These are phyloP conservation scores for Drosophila nikananu DNA, from an alignment of 1,140 invertebrate species.

Conservation along the genomic window DNA sequence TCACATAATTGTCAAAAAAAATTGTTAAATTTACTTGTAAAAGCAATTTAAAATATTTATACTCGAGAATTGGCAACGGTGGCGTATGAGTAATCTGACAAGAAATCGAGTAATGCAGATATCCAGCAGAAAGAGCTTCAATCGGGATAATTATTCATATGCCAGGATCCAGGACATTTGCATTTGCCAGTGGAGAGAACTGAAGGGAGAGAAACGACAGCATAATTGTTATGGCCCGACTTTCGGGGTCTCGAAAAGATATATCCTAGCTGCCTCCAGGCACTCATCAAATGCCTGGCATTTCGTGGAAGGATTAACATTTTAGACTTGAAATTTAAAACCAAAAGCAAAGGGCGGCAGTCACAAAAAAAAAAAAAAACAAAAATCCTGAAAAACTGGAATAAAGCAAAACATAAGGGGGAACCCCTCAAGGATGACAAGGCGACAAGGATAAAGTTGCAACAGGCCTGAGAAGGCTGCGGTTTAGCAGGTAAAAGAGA, in stretches of 20 bases:
- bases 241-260: neutral
- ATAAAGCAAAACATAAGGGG: conserved; percentile 56
- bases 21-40: conserved; percentile 54
- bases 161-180: conserved; percentile 48
- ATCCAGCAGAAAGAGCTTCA: conserved; percentile 17
- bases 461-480: conserved; percentile 40
- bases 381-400: conserved; percentile 54
- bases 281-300: neutral
- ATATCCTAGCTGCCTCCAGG: neutral
- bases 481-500: conserved; percentile 43
- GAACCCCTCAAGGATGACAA: conserved; percentile 27
- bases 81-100: conserved; percentile 55
- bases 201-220: no score
- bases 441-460: conserved; percentile 51
- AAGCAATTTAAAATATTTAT: conserved; percentile 75
- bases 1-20: conserved; percentile 47
- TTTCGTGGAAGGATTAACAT: conserved; percentile 53
- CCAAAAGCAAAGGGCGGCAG: conserved; percentile 35
- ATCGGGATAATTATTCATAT: conserved; percentile 65
- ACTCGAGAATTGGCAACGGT: conserved; percentile 46
- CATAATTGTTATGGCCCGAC: no score
- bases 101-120: conserved; percentile 50
- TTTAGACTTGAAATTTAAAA: conserved; percentile 66
- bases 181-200: neutral
- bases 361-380: conserved; percentile 5